These are phyloP conservation scores for Brachyhypopomus gauderio DNA, from an alignment of 2,113 vertebrate species.

Conservation along the genomic window DNA sequence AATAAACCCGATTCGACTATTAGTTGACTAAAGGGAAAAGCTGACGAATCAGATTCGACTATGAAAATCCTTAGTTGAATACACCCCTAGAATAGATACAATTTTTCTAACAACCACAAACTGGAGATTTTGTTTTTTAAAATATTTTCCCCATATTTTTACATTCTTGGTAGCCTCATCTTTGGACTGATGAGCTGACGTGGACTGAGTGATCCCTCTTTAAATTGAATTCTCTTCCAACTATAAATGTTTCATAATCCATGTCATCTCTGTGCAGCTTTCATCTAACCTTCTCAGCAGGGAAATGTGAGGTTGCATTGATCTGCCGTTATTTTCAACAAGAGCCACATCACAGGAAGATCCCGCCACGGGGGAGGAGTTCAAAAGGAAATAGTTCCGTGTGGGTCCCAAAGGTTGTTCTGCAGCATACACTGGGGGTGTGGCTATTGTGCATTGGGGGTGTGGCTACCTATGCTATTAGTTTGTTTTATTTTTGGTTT, in stretches of 20 bases:
- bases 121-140: neutral
- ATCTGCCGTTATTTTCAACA: slow-evolving; percentile 42
- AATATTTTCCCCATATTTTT: neutral
- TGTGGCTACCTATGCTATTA: too few species aligned
- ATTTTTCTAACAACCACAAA: neutral
- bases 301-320: slow-evolving; percentile 43
- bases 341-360: slow-evolving; percentile 34
- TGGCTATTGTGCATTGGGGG: neutral
- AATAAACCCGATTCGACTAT: too few species aligned
- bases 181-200: neutral
- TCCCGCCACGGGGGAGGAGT: slow-evolving; percentile 33
- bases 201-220: slow-evolving; percentile 7
- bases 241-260: slow-evolving; percentile 42
- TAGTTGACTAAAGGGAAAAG: too few species aligned
- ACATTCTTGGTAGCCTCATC: neutral
- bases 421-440: neutral
- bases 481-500: too few species aligned
- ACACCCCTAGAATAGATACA: neutral
- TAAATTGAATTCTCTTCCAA: neutral
- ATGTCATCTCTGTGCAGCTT: slow-evolving; percentile 37
- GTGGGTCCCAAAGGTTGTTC: neutral
- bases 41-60: too few species aligned
- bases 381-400: slow-evolving; percentile 39
- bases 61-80: too few species aligned
- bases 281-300: slow-evolving; percentile 18